Percentiles rank a stretch among this genome's conserved stretches.
Conservation (phyloP, 2,797 vertebrate species). For the Falco biarmicus region DNA sequence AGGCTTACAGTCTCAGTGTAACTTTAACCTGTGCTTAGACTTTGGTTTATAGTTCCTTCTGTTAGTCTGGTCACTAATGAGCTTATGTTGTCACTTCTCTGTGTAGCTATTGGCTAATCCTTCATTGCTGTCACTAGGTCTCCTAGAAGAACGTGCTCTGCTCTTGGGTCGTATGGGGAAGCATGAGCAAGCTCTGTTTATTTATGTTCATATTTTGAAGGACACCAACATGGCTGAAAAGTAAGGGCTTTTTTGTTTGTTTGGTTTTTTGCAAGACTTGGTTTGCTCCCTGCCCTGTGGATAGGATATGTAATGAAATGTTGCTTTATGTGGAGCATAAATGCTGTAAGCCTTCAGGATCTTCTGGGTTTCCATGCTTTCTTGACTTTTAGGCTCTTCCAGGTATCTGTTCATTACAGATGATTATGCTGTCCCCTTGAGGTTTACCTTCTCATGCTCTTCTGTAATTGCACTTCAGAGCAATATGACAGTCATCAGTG, state of each 20-base stretch:
- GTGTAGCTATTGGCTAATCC: neutral
- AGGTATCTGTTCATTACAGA: neutral
- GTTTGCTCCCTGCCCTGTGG: neutral
- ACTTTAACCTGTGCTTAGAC: neutral
- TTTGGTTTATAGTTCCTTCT: neutral
- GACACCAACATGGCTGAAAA: slow-evolving; percentile 94
- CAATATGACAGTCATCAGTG: neutral
- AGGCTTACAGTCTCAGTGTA: neutral
- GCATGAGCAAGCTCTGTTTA: slow-evolving; percentile 97
- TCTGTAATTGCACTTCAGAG: neutral
- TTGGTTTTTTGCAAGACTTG: neutral
- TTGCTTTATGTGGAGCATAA: neutral
- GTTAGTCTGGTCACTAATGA: neutral
- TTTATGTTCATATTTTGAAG: slow-evolving; percentile 95
- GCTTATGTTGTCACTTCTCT: neutral
- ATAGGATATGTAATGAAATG: neutral
- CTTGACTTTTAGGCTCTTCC: neutral
- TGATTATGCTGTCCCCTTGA: neutral
- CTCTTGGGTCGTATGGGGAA: slow-evolving; percentile 97
- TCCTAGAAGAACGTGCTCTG: slow-evolving; percentile 94
- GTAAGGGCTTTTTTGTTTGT: slow-evolving; percentile 76
- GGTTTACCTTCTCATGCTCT: neutral
- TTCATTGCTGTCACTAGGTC: slow-evolving; percentile 75
- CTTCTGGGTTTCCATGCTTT: neutral
- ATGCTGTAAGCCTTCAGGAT: neutral